Evolutionary conservation across 2,888 invertebrate species (phyloP).

Genomic region (Sussaba pulchella): DNA sequence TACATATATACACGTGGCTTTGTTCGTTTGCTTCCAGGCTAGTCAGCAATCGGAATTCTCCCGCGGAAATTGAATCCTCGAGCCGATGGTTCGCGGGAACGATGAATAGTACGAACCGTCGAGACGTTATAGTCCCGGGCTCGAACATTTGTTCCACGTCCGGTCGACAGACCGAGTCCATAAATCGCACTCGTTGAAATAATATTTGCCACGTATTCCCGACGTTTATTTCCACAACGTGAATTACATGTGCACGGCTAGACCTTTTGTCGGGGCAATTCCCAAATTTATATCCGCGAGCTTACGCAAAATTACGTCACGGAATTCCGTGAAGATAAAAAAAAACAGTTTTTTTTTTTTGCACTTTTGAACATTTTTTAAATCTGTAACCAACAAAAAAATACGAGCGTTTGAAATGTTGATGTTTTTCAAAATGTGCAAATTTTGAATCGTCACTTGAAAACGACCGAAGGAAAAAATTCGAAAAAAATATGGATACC

Average conservation of each 20-base stretch:
- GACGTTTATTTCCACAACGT: constrained; percentile 74
- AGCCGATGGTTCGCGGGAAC: constrained; percentile 30
- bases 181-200: constrained; percentile 78
- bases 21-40: constrained; percentile 10
- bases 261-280: neutral
- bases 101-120: constrained; percentile 35
- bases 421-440: too few species aligned
- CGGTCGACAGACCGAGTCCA: constrained; percentile 76
- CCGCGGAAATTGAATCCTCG: constrained; percentile 55
- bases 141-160: constrained; percentile 63
- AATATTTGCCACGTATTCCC: constrained; percentile 77
- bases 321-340: too few species aligned
- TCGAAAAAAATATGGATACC: too few species aligned
- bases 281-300: neutral
- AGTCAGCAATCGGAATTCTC: constrained; percentile 56
- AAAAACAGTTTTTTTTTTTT: too few species aligned
- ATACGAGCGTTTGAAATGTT: too few species aligned
- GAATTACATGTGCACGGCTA: neutral
- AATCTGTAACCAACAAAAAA: too few species aligned
- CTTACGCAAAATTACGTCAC: neutral
- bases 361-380: too few species aligned
- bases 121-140: neutral
- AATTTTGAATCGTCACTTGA: too few species aligned
- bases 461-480: too few species aligned
- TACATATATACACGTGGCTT: neutral